phyloP scores from a whole-genome alignment of 2,888 invertebrate species.

The Caenorhabditis parvicauda region DNA sequence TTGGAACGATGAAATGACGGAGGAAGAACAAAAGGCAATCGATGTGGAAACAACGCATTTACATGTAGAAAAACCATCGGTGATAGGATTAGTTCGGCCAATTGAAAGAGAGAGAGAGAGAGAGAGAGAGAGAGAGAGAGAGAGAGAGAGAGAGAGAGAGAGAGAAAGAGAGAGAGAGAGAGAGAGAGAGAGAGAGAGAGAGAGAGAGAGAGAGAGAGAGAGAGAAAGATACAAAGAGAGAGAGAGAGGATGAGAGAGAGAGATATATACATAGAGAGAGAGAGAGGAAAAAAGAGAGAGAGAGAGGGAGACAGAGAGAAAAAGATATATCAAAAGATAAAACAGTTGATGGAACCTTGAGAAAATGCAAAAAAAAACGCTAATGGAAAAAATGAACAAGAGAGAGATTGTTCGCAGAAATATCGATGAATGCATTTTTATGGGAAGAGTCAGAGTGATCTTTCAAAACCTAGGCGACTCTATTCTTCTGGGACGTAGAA shows the following conservation, averaged over 20 bases:
- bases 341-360: slow-evolving; percentile 1
- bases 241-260: slow-evolving; percentile 2
- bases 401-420: no score
- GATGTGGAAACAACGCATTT: no score
- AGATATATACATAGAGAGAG: slow-evolving; percentile 8
- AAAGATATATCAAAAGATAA: slow-evolving; percentile 1
- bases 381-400: not conserved
- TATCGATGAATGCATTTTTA: no score
- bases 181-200: not conserved
- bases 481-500: no score
- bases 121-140: not conserved
- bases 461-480: no score
- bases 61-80: no score
- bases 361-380: not conserved
- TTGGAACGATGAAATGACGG: not conserved
- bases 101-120: slow-evolving; percentile 5
- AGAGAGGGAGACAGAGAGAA: slow-evolving; percentile 7
- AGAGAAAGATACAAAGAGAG: slow-evolving; percentile 1
- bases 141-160: not conserved
- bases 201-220: slow-evolving; percentile 1
- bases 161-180: slow-evolving; percentile 2
- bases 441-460: no score
- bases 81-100: not conserved
- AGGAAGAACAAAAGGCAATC: not conserved
- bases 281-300: slow-evolving; percentile 4